A percentile compares a stretch with the other conserved stretches of the same genome.
phyloP scores from a whole-genome alignment of 1,140 invertebrate genomes.

The Plectrocnemia conspersa region DNA sequence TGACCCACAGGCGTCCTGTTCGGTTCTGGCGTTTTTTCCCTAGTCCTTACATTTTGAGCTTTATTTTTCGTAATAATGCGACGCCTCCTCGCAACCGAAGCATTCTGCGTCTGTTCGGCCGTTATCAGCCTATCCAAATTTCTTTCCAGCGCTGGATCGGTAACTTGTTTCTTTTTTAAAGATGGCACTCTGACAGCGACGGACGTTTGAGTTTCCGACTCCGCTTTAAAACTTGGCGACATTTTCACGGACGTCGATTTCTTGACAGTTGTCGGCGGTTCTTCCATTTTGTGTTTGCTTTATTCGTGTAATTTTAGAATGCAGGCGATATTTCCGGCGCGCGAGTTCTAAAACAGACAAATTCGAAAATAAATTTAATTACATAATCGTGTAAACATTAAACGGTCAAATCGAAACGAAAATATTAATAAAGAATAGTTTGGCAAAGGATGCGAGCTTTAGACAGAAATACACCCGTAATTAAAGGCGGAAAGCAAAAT shows the following conservation, averaged over 20 bases:
- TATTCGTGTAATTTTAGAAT: no score
- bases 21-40: constrained; percentile 57
- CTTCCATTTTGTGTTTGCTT: no score
- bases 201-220: constrained; percentile 42
- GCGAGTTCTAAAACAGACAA: no score
- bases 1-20: constrained; percentile 41
- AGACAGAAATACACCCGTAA: no score
- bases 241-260: constrained; percentile 24
- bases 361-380: no score
- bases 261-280: constrained; percentile 11
- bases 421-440: no score
- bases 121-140: constrained; percentile 42
- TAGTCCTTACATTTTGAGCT: constrained; percentile 45
- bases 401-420: no score
- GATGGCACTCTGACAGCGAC: constrained; percentile 35
- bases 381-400: no score
- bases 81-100: constrained; percentile 47
- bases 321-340: no score
- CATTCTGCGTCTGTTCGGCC: constrained; percentile 44
- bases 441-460: no score
- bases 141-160: constrained; percentile 24
- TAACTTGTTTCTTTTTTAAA: constrained; percentile 30
- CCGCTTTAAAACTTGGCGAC: constrained; percentile 36
- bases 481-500: no score
- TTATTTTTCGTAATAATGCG: constrained; percentile 52